These are phyloP conservation scores for Parasteatoda tepidariorum DNA, from an alignment of 1,140 invertebrate species.

Conservation along the genomic window DNA sequence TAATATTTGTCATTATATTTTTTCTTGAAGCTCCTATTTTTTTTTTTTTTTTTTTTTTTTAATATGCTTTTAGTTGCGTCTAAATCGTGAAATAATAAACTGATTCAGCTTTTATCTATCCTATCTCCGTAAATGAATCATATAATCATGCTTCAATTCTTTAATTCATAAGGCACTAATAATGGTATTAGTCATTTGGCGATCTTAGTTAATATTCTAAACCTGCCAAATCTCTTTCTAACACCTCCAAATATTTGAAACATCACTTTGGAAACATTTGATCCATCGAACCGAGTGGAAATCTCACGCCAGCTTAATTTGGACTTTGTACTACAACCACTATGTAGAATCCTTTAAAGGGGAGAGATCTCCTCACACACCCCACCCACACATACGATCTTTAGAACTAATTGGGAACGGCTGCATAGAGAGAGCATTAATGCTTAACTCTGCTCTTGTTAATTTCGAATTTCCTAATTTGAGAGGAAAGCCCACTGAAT, in stretches of 20 bases:
- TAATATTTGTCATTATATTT: no score
- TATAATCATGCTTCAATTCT: no score
- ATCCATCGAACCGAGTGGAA: neutral
- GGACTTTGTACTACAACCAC: neutral
- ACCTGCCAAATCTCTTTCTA: neutral
- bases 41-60: no score
- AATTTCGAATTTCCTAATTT: neutral
- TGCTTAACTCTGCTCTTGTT: neutral
- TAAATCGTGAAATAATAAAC: no score
- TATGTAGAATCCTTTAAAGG: neutral
- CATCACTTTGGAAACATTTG: neutral
- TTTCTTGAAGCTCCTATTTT: no score
- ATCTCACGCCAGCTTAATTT: neutral
- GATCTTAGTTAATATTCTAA: no score
- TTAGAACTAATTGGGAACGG: neutral
- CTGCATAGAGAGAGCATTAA: neutral
- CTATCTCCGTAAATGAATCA: no score
- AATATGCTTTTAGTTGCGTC: no score
- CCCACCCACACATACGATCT: neutral
- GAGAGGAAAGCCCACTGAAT: neutral
- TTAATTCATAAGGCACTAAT: no score
- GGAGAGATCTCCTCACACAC: neutral
- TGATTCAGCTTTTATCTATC: no score
- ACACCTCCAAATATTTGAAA: neutral
- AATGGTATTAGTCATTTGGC: no score